Evolutionary conservation across 2,113 vertebrate species (phyloP).

Genomic region (Gadus macrocephalus): DNA sequence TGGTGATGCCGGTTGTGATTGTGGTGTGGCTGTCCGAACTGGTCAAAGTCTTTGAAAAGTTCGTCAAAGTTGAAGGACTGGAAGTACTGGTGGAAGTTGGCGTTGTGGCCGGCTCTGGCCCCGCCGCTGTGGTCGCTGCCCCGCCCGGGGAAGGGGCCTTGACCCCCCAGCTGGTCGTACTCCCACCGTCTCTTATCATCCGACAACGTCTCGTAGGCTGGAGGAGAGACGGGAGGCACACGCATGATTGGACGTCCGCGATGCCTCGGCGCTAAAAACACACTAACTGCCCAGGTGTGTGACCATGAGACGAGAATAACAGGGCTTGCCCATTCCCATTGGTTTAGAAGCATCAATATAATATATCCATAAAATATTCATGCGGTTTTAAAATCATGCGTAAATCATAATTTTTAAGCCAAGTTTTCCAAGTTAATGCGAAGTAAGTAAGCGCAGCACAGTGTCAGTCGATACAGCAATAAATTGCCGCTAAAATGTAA

Average conservation of each 20-base stretch:
- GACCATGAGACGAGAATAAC: no score
- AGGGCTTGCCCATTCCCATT: no score
- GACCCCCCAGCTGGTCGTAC: conserved; percentile 83
- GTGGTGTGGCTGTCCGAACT: conserved; percentile 75
- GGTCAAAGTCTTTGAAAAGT: conserved; percentile 87
- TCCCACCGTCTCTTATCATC: conserved; percentile 84
- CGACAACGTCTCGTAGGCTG: conserved; percentile 92
- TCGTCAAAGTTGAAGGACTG: conserved; percentile 90
- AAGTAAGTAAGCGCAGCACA: not conserved
- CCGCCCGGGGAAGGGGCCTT: conserved; percentile 57
- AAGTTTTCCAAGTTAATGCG: no score
- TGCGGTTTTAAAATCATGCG: no score
- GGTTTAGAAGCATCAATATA: no score
- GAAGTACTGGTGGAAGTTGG: conserved; percentile 76
- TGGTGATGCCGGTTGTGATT: conserved; percentile 48
- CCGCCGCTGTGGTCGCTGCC: conserved; percentile 36
- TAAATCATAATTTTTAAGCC: no score
- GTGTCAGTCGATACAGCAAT: no score
- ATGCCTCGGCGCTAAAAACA: no score
- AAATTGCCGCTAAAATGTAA: no score
- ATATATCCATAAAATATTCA: no score
- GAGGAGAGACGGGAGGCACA: conserved; percentile 26
- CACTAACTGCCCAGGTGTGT: no score
- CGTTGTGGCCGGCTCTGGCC: conserved; percentile 54
- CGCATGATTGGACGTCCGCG: no score